A percentile compares a stretch with the other conserved stretches of the same genome.
Conservation (phyloP, 92 coral and sea anemone genomes). For the Umimayanthus kanabou region DNA sequence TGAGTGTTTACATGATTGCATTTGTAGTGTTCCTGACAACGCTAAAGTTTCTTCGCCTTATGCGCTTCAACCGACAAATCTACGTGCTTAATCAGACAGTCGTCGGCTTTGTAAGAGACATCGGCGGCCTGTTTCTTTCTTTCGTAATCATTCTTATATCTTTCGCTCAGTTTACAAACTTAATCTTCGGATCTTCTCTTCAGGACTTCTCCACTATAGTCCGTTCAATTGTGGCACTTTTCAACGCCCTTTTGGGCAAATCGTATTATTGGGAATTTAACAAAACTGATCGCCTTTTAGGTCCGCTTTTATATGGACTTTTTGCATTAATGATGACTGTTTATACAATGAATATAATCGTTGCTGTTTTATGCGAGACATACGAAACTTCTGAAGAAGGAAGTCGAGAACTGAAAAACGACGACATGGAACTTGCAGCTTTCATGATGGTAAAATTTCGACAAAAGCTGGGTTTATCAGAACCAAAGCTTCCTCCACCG, state of each 20-base stretch:
- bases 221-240: slow-evolving; percentile 62
- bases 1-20: slow-evolving; percentile 59
- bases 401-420: slow-evolving; percentile 50
- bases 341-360: slow-evolving; percentile 71
- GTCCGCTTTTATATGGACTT: slow-evolving; percentile 55
- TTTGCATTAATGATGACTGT: slow-evolving; percentile 72
- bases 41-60: slow-evolving; percentile 62
- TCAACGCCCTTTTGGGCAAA: slow-evolving; percentile 73
- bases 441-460: slow-evolving; percentile 55
- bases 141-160: slow-evolving; percentile 43
- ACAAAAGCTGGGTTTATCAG: slow-evolving; percentile 48
- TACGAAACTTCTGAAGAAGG: slow-evolving; percentile 47
- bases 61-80: slow-evolving; percentile 72
- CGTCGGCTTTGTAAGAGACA: slow-evolving; percentile 55
- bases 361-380: slow-evolving; percentile 67
- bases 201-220: slow-evolving; percentile 57
- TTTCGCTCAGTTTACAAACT: slow-evolving; percentile 42
- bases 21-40: slow-evolving; percentile 72
- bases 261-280: slow-evolving; percentile 59
- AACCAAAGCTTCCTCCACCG: slow-evolving; percentile 11
- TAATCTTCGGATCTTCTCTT: slow-evolving; percentile 42
- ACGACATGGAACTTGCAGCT: slow-evolving; percentile 63
- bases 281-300: slow-evolving; percentile 62
- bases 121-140: slow-evolving; percentile 49
- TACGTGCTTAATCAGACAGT: slow-evolving; percentile 64